Percentiles rank a stretch among this genome's conserved stretches.
Conservation (phyloP, 2,888 invertebrate genomes). For the Chydorus sphaericus region DNA sequence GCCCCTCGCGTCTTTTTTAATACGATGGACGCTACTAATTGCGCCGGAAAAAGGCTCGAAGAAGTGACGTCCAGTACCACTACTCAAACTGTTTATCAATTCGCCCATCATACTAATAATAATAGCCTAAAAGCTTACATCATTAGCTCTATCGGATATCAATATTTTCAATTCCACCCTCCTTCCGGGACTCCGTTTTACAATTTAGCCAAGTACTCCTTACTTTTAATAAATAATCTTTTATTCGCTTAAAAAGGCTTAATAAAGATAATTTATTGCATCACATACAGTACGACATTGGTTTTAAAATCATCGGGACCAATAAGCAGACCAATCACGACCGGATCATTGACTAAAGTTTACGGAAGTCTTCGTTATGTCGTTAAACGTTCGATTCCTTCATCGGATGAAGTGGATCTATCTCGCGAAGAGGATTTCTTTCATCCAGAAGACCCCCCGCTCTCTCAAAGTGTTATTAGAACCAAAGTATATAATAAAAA, state of each 20-base stretch:
- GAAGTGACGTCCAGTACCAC: slow-evolving; percentile 1
- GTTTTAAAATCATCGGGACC: slow-evolving; percentile 8
- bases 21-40: slow-evolving; percentile 4
- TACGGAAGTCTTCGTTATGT: slow-evolving; percentile 4
- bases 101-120: slow-evolving; percentile 1
- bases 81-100: slow-evolving; percentile 11
- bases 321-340: slow-evolving; percentile 10
- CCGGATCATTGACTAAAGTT: neutral
- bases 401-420: slow-evolving; percentile 9
- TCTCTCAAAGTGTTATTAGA: slow-evolving; percentile 4
- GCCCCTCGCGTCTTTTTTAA: slow-evolving; percentile 2
- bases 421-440: slow-evolving; percentile 12
- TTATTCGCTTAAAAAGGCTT: neutral
- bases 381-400: slow-evolving; percentile 7
- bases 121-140: slow-evolving; percentile 7
- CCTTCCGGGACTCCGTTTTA: slow-evolving; percentile 14
- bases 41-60: slow-evolving; percentile 5
- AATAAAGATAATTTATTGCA: neutral
- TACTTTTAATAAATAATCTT: neutral
- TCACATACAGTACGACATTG: slow-evolving; percentile 9
- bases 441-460: slow-evolving; percentile 13
- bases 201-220: slow-evolving; percentile 15
- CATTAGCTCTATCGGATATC: slow-evolving; percentile 12
- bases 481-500: too few relatives aligned
- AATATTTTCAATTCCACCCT: slow-evolving; percentile 7